These are phyloP conservation scores for Myotis myotis DNA, from an alignment of 2,797 vertebrate species.

Conservation along the genomic window DNA sequence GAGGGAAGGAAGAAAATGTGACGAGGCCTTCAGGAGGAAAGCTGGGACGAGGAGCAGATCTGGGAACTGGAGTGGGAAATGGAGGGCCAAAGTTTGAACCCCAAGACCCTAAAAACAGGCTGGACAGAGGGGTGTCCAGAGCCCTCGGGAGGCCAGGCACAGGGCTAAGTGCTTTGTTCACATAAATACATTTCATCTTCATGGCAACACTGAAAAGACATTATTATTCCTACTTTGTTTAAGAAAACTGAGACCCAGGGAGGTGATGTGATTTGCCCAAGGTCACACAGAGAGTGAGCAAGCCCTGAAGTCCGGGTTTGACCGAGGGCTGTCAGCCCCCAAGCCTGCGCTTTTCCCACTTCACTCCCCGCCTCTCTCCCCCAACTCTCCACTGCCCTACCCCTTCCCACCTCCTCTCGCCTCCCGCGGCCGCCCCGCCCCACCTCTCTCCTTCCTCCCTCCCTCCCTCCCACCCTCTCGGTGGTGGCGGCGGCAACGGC, in stretches of 20 bases:
- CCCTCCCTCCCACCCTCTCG: not conserved
- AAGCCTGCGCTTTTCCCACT: not conserved
- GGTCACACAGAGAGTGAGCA: constrained; percentile 58
- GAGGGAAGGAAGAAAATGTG: not conserved
- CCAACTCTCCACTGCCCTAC: not conserved
- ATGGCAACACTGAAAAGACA: not conserved
- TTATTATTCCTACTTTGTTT: not conserved
- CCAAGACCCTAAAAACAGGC: not conserved
- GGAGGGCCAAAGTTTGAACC: not conserved
- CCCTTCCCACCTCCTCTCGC: not conserved
- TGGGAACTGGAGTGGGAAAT: not conserved
- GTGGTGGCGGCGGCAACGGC: constrained; percentile 32
- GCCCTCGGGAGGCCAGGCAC: not conserved
- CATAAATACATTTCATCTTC: not conserved
- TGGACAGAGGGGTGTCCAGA: not conserved
- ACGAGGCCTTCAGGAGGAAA: not conserved
- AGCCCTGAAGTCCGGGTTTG: not conserved
- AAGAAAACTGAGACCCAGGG: constrained; percentile 37
- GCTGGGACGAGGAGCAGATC: not conserved
- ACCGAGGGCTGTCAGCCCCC: not conserved
- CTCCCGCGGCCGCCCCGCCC: constrained; percentile 44
- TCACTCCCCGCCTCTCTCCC: not conserved
- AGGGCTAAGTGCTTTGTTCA: not conserved
- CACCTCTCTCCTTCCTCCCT: not conserved
- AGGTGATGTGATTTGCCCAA: constrained; percentile 50